Percentiles rank a stretch among this genome's conserved stretches.
Conservation (phyloP, 2,113 vertebrate genomes). For the Benitochromis conjunctus region DNA sequence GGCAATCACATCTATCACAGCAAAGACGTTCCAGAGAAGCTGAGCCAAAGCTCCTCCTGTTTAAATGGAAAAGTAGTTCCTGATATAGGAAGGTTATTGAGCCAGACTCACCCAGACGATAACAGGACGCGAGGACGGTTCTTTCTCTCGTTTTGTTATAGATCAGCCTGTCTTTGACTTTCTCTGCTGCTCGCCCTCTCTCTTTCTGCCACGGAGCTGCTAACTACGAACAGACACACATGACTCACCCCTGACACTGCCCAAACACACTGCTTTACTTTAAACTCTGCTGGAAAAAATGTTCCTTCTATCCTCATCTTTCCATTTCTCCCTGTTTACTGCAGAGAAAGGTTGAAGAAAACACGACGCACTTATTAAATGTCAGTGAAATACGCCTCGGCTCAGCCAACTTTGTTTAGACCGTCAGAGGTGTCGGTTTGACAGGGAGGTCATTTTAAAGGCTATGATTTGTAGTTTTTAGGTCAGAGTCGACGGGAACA, state of each 20-base stretch:
- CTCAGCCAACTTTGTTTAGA: neutral
- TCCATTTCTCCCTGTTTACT: neutral
- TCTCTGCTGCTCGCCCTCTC: neutral
- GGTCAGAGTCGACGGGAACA: neutral
- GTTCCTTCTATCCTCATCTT: neutral
- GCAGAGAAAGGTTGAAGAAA: neutral
- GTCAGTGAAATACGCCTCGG: neutral
- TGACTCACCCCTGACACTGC: constrained; percentile 42
- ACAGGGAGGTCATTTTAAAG: neutral
- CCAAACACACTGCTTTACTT: neutral
- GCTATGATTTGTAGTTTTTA: neutral
- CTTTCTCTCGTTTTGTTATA: neutral
- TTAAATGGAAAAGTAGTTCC: neutral
- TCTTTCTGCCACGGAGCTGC: neutral
- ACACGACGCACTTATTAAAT: neutral
- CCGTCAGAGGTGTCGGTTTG: neutral
- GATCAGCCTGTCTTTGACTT: neutral
- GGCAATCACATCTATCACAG: neutral
- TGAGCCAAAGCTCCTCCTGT: neutral
- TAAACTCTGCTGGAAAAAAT: neutral
- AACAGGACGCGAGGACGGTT: neutral
- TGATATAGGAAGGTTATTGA: constrained; percentile 2
- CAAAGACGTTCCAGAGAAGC: neutral
- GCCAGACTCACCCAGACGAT: neutral
- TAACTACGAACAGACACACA: constrained; percentile 32